A percentile compares a stretch with the other conserved stretches of the same genome.
Evolutionary conservation across 2,113 vertebrate genomes (phyloP).

Genomic region (Pseudorectes ferrugineus): DNA sequence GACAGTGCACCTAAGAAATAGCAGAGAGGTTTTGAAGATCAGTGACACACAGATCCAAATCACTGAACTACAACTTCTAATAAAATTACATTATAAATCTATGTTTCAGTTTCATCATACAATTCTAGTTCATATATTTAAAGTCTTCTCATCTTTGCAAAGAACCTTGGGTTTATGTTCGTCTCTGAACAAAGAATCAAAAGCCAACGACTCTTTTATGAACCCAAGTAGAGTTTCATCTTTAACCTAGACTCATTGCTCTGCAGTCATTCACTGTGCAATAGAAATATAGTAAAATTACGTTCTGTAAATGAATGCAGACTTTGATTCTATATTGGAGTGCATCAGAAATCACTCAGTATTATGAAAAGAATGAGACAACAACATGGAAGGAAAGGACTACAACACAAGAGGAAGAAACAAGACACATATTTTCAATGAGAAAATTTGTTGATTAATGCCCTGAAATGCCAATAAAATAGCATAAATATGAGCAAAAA

Average conservation of each 20-base stretch:
- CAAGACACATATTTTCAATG: background rate
- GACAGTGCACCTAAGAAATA: background rate
- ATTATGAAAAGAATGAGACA: background rate
- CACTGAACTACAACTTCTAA: background rate
- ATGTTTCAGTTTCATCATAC: background rate
- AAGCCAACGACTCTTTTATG: background rate
- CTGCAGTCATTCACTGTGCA: background rate
- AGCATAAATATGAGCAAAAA: background rate
- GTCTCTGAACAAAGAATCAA: background rate
- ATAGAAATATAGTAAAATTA: background rate
- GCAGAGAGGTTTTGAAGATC: background rate
- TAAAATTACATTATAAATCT: background rate
- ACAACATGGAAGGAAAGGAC: background rate
- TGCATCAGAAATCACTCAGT: background rate
- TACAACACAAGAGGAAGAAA: background rate
- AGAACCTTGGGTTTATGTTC: background rate
- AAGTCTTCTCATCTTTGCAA: background rate
- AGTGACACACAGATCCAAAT: background rate
- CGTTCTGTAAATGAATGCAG: background rate
- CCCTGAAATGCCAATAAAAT: background rate
- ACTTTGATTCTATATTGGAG: background rate
- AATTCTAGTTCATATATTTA: background rate
- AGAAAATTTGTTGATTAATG: background rate
- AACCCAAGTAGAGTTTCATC: background rate
- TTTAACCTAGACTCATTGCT: background rate